Conservation (phyloP, 92 coral and sea anemone species). For the Heliopora coerulea region DNA sequence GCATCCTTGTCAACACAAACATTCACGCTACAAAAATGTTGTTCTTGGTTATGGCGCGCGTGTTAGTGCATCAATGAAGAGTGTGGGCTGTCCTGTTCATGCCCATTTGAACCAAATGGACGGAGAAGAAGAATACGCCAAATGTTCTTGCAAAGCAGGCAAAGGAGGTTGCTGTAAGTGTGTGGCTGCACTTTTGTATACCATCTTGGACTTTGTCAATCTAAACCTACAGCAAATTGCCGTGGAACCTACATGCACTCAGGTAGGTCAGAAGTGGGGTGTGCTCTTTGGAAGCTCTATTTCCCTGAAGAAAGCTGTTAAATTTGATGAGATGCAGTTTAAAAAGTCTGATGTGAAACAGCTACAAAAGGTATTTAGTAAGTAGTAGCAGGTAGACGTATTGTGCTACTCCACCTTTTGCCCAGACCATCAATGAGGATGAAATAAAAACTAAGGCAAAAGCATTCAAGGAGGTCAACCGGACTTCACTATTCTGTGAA, state of each 20-base stretch:
- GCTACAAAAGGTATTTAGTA: slow-evolving; percentile 13
- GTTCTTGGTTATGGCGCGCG: slow-evolving; percentile 32
- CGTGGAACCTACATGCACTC: slow-evolving; percentile 50
- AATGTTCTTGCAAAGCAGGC: slow-evolving; percentile 56
- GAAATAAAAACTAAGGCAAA: slow-evolving; percentile 19
- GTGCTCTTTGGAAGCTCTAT: slow-evolving; percentile 45
- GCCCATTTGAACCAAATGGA: slow-evolving; percentile 44
- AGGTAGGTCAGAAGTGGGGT: slow-evolving; percentile 60
- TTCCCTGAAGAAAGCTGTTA: slow-evolving; percentile 48
- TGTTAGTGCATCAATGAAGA: slow-evolving; percentile 55
- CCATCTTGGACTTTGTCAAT: slow-evolving; percentile 54
- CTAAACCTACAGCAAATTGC: slow-evolving; percentile 48
- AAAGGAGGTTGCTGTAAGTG: slow-evolving; percentile 60
- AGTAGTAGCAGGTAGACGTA: slow-evolving; percentile 15
- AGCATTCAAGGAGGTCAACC: background rate
- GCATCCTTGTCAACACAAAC: slow-evolving; percentile 28
- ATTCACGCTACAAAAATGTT: slow-evolving; percentile 7
- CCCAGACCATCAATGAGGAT: slow-evolving; percentile 11
- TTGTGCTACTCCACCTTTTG: slow-evolving; percentile 42
- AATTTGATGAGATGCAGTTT: slow-evolving; percentile 32
- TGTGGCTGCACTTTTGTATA: slow-evolving; percentile 54
- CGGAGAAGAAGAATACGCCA: slow-evolving; percentile 47
- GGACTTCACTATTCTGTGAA: slow-evolving; percentile 22
- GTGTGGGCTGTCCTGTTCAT: slow-evolving; percentile 38
- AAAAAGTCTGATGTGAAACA: slow-evolving; percentile 33